Percentiles rank a stretch among this genome's conserved stretches.
Evolutionary conservation across 2,888 invertebrate species (phyloP).

Genomic region (Nemoura dubitans): DNA sequence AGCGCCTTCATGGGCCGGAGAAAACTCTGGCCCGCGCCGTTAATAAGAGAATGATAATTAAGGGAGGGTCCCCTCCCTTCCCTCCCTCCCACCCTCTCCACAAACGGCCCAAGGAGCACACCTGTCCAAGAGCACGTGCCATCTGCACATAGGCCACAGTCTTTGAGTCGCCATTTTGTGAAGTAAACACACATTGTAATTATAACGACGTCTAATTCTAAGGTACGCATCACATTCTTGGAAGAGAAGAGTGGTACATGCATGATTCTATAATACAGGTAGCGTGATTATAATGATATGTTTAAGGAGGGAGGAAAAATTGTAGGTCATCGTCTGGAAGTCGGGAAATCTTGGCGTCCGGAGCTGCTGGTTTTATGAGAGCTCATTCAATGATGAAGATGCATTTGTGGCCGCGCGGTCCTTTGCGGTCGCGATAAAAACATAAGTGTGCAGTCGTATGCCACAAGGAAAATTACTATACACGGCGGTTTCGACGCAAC

Average conservation of each 20-base stretch:
- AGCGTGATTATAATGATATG: not conserved
- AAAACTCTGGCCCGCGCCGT: not conserved
- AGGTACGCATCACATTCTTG: not conserved
- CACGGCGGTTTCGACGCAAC: no score
- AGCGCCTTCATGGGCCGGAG: not conserved
- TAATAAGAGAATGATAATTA: conserved; percentile 25
- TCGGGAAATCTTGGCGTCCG: not conserved
- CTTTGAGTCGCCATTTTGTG: not conserved
- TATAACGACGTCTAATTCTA: not conserved
- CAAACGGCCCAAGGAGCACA: not conserved
- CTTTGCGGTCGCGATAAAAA: not conserved
- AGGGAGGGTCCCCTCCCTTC: not conserved
- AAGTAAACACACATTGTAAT: not conserved
- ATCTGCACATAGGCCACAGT: conserved; percentile 17
- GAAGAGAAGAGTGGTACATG: not conserved
- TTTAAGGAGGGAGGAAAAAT: not conserved
- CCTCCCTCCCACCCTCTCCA: no score
- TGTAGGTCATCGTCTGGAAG: not conserved
- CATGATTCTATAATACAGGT: not conserved
- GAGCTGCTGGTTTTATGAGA: not conserved
- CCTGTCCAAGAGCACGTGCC: conserved; percentile 25
- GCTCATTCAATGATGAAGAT: not conserved
- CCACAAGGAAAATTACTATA: no score
- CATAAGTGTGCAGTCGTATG: no score
- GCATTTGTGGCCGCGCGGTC: not conserved